Evolutionary conservation across 2,797 vertebrate species (phyloP).

Genomic region (Alosa sapidissima): DNA sequence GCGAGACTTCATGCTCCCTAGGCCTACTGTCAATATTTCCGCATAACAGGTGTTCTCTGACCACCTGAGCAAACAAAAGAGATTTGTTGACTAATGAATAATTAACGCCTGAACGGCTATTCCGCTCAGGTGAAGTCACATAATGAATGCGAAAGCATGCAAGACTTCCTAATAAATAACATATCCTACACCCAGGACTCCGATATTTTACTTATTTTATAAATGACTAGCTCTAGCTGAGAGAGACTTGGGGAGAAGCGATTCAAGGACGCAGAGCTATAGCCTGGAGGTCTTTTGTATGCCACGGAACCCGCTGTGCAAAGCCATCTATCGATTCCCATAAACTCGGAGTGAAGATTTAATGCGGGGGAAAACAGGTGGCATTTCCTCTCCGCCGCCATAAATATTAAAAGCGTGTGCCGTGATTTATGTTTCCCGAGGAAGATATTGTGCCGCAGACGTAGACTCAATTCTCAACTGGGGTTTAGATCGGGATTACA

Average conservation of each 20-base stretch:
- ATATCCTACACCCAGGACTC: neutral
- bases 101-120: neutral
- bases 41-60: neutral
- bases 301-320: slow-evolving; percentile 56
- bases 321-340: slow-evolving; percentile 67
- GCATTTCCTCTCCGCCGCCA: slow-evolving; percentile 30
- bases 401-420: slow-evolving; percentile 46
- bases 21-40: neutral
- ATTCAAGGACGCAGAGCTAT: slow-evolving; percentile 36
- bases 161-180: neutral
- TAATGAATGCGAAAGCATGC: neutral
- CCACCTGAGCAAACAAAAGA: neutral
- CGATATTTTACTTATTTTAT: neutral
- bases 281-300: slow-evolving; percentile 61
- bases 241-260: neutral
- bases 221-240: neutral
- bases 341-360: slow-evolving; percentile 47
- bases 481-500: slow-evolving; percentile 34
- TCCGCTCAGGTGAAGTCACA: neutral
- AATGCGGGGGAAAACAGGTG: slow-evolving; percentile 36
- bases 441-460: neutral
- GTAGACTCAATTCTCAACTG: neutral
- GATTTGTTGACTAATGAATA: neutral
- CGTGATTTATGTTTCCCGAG: neutral
- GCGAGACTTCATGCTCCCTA: neutral